Base-by-base conservation (phyloP, 2,888 invertebrate genomes). In the Cybosia mesomella region DNA sequence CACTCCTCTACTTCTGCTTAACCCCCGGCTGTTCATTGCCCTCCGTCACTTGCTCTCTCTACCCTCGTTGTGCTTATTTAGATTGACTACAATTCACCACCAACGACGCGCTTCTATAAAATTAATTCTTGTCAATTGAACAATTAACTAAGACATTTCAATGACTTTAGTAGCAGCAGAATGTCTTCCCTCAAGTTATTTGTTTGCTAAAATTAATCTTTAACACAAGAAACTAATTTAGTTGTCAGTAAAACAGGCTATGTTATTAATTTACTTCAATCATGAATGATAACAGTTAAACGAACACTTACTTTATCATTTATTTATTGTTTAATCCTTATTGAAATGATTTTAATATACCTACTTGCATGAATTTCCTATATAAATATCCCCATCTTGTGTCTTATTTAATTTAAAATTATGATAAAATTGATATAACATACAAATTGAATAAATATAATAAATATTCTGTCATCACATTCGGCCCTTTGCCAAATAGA, bases 11-110 rank as follows among this genome's bases (percentile, higher is more conserved):
- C 72, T 82, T 82, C 73, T 78, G 73, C 80, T 85, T 82, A 83
- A 83, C 85, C 84, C 84, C 82, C 77, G 82, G 74, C 83, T 88
- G 89, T 87, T 87, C 87, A 87, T 86, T 89, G 89, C 87, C 87
- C 89, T 84, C 28, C 74, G 67, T 74, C 80, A 83, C 79, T 82
- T 75, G 75, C 75, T 80, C 70, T 78, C 83, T 82, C 83, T 86
- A 88, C 86, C 88, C 88, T 87, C 84, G 79, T 87, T 84, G 75
- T 77, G 69, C 81, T 83, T 84, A 84, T 86, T 85, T 79, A 83
- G 74, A 79, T 80, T 81, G 81, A 76, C 76, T 77, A 22, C 73
- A 80, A 74, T 73, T 64, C 70, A 68, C 55, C 39, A 67, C 63
- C 62, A 58, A 67, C 65, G 49, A 57, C 28, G 18, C 49, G 21